Evolutionary conservation across 1,140 invertebrate genomes (phyloP), one percentile per base, ranked within the genome.

Genomic region (Ips nitidus): DNA sequence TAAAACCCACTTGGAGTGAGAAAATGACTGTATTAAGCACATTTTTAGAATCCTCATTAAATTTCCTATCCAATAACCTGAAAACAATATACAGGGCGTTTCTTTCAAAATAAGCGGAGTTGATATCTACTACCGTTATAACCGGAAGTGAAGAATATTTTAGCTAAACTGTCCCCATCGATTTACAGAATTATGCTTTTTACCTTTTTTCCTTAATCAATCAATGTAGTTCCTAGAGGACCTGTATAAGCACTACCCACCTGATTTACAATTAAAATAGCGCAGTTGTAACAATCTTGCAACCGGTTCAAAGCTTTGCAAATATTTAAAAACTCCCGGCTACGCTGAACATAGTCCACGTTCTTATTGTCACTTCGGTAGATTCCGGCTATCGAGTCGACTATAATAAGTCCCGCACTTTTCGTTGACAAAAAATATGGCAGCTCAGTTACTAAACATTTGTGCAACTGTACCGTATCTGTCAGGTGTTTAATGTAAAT

Each of bases 331-430:
- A 92, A 74, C n/a, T 75, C 63, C 40, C 70, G 62, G 37, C 73
- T 81, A 70, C 88, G 84, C 63, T 83, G 84, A 1, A 86, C 84
- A 73, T 89, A 81, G 56, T 83, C 73, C 2, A 76, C 73, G 4
- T 75, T 76, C 60, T 85, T 83, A 69, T 87, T 88, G 69, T 89
- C 88, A 41, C 82, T 82, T 41, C 90, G 83, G 77, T 90, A 92
- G 41, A 90, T 79, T 2, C 88, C 90, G 36, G 90, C 89, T 67
- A 94, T 87, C 2, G 91, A 92, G 77, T 94, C 91, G 36, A 94
- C 83, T 2, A 94, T 77, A 61, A 93, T 80, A 22, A 93, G 75
- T 3, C 87, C 87, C 57, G 92, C 85, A 69, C 82, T 81, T 52
- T 81, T 76, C 52, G 71, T 76, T n/a, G 76, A 73, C 66, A 90